These are phyloP conservation scores for Drosophila meridiana DNA, from an alignment of 2,888 invertebrate species.

Conservation along the genomic window DNA sequence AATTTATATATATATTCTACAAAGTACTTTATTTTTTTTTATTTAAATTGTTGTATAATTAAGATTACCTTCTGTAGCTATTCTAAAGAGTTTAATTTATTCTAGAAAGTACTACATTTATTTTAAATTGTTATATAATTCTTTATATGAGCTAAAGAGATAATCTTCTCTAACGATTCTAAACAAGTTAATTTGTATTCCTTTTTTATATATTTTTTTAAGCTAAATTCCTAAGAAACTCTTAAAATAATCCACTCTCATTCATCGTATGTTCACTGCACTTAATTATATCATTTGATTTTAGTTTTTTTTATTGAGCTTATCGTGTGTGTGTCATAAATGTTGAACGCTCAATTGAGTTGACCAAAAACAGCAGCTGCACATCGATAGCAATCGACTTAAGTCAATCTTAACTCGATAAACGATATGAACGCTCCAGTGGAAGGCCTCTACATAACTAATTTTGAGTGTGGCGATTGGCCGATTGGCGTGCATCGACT, in stretches of 20 bases:
- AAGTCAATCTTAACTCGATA: conserved; percentile 45
- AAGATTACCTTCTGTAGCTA: no score
- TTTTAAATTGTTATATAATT: no score
- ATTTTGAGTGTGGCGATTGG: conserved; percentile 40
- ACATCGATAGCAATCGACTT: conserved; percentile 45
- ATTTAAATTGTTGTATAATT: no score
- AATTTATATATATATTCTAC: no score
- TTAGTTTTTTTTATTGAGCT: not conserved
- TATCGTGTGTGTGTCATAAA: conserved; percentile 29
- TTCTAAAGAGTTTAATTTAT: no score
- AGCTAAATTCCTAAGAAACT: not conserved
- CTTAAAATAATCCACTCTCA: no score
- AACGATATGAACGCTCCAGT: conserved; percentile 32
- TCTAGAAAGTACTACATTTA: no score
- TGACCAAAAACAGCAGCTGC: conserved; percentile 46
- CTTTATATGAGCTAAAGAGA: no score
- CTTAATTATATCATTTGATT: conserved; percentile 9
- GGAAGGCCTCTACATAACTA: conserved; percentile 53
- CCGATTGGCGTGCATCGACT: conserved; percentile 38
- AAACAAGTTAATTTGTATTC: no score
- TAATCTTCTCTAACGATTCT: no score
- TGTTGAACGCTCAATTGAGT: conserved; percentile 41
- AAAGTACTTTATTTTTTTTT: no score
- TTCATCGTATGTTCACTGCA: not conserved
- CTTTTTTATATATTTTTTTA: not conserved